Evolutionary conservation across 2,888 invertebrate genomes (phyloP), one percentile per base, ranked within the genome.

Genomic region (Andricus curvator): DNA sequence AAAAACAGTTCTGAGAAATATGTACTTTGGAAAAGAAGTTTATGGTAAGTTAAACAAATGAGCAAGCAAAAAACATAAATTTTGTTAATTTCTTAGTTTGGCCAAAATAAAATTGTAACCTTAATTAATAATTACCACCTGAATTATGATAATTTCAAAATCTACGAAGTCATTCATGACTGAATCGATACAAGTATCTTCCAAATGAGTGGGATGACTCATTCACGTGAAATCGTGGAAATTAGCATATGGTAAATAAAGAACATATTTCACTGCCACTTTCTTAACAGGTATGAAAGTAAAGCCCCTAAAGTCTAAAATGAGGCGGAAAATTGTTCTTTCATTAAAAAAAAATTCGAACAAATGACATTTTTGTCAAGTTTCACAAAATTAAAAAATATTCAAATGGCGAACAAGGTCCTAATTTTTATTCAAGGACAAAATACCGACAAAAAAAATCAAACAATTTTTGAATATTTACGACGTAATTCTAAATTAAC

Each of bases 131-230:
- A 56, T 56, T 56, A n/a, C 15, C n/a, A n/a, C n/a, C 56, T 56
- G 56, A 11, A 22, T 56, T n/a, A 4, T n/a, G n/a, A 56, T 22
- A n/a, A n/a, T 22, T 56, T n/a, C 11, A 60, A 56, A 60, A 60
- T 22, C 4, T 13, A 60, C 60, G 17, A 51, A 22, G 60, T 60
- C 60, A 56, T 56, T n/a, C n/a, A 11, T 9, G n/a, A 4, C 3
- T 9, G 9, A 56, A n/a, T n/a, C 56, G 56, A 22, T 13, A 11
- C n/a, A 22, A 60, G 60, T 22, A 60, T 60, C 60, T 22, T 60
- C 41, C n/a, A 67, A 67, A 67, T 67, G 41, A 67, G n/a, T 67
- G 22, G 13, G 60, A 67, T 67, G 44, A 67, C 67, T 44, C 67
- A 67, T 67, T 41, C n/a, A 67, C 20, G 67, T 67, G 41, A 44